A percentile compares a stretch with the other conserved stretches of the same genome.
Conservation (phyloP, 2,888 invertebrate genomes). For the Napeogenes sylphis region DNA sequence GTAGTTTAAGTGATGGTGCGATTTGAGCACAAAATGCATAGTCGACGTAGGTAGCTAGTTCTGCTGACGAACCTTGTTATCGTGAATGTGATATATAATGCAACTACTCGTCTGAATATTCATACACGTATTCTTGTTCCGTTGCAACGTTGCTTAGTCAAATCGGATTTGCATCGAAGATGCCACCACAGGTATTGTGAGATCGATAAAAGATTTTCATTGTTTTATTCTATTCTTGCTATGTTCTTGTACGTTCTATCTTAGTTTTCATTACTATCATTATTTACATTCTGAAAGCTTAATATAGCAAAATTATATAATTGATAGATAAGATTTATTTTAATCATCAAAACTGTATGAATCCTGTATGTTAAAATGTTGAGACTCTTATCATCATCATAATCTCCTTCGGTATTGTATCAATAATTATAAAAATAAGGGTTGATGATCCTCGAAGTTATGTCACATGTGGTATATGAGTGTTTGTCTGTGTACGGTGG, state of each 20-base stretch:
- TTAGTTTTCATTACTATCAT: too few relatives aligned
- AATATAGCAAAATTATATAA: too few relatives aligned
- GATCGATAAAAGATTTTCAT: slow-evolving; percentile 20
- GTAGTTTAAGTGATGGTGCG: slow-evolving; percentile 37
- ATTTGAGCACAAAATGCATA: slow-evolving; percentile 50
- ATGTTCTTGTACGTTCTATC: background rate
- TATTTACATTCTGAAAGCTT: too few relatives aligned
- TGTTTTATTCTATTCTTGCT: slow-evolving; percentile 12
- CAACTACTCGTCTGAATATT: slow-evolving; percentile 65
- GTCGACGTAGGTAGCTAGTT: slow-evolving; percentile 42
- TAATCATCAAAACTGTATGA: too few relatives aligned
- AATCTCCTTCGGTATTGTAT: background rate
- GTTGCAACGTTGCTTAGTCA: slow-evolving; percentile 37
- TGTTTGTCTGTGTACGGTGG: slow-evolving; percentile 32
- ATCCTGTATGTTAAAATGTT: too few relatives aligned
- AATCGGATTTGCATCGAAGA: slow-evolving; percentile 42
- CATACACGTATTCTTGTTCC: slow-evolving; percentile 60
- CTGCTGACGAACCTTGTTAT: slow-evolving; percentile 75
- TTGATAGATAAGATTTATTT: too few relatives aligned
- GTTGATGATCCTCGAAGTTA: background rate
- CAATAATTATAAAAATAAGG: background rate
- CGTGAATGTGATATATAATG: slow-evolving; percentile 55
- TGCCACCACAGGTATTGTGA: slow-evolving; percentile 18
- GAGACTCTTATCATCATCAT: too few relatives aligned
- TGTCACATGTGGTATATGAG: background rate